phyloP scores from a whole-genome alignment of 2,888 invertebrate species.

The Scaptomyza polygonia region DNA sequence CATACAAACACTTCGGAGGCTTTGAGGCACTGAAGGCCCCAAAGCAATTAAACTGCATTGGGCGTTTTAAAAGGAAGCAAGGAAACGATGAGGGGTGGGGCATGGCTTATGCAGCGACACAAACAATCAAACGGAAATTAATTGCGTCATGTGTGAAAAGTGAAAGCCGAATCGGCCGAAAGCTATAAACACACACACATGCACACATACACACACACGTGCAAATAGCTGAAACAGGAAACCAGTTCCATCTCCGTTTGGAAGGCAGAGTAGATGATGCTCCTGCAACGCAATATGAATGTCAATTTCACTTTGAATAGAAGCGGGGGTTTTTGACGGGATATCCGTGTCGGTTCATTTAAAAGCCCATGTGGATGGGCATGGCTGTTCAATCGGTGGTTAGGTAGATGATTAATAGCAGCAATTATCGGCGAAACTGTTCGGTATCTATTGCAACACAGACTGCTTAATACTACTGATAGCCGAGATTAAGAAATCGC shows the following conservation, averaged over 20 bases:
- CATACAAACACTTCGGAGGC: conserved; percentile 5
- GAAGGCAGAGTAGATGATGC: not conserved
- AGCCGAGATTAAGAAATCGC: not conserved
- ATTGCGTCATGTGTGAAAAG: conserved; percentile 70
- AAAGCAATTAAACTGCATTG: conserved; percentile 68
- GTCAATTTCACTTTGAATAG: not conserved
- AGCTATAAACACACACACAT: not conserved
- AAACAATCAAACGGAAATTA: conserved; percentile 76
- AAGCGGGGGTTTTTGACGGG: not conserved
- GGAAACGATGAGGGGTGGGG: not conserved
- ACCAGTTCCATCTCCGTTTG: not conserved
- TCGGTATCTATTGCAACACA: not conserved
- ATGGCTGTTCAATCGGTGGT: not conserved
- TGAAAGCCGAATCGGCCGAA: conserved; percentile 47
- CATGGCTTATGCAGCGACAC: conserved; percentile 41
- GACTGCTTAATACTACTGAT: not conserved
- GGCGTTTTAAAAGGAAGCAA: conserved; percentile 3
- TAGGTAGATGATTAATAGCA: not conserved
- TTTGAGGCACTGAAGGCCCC: conserved; percentile 25
- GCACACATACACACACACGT: not conserved
- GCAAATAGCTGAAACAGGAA: not conserved
- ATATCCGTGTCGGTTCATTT: not conserved
- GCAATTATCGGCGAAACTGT: not conserved
- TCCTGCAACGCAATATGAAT: not conserved
- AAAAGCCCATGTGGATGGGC: not conserved